Evolutionary conservation across 2,797 vertebrate species (phyloP).

Genomic region (Petrocephalus schoutedeni): DNA sequence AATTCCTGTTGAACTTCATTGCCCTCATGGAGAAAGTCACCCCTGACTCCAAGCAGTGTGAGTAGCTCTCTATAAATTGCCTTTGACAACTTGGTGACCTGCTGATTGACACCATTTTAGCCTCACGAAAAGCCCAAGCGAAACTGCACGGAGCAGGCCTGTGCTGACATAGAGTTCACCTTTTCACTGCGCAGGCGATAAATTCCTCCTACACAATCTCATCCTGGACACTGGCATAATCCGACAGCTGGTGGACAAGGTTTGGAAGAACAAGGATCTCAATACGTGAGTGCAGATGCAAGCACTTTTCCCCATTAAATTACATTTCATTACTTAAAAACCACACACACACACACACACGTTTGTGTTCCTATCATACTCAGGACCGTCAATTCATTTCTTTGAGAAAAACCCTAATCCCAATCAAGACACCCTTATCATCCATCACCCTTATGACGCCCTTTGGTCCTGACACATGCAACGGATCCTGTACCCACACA

Average conservation of each 20-base stretch:
- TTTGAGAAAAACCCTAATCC: too few relatives aligned
- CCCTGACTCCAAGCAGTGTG: conserved; percentile 97
- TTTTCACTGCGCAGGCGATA: conserved; percentile 69
- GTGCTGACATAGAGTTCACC: not conserved
- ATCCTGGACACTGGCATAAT: conserved; percentile 97
- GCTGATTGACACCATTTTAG: not conserved
- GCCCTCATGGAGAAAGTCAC: conserved; percentile 98
- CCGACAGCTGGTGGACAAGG: conserved; percentile 86
- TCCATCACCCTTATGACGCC: too few relatives aligned
- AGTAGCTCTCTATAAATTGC: conserved; percentile 47
- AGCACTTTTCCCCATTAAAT: not conserved
- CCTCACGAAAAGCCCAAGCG: not conserved
- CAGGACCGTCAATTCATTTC: too few relatives aligned
- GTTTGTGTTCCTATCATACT: too few relatives aligned
- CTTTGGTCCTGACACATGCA: too few relatives aligned
- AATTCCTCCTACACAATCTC: conserved; percentile 91
- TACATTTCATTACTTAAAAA: not conserved
- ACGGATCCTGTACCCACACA: too few relatives aligned
- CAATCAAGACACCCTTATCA: too few relatives aligned
- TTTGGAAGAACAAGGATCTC: conserved; percentile 93
- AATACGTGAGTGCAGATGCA: conserved; percentile 75
- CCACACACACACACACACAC: not conserved
- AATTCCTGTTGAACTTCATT: conserved; percentile 97
- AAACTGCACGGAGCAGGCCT: not conserved
- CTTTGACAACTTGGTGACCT: not conserved